Percentiles rank a stretch among this genome's conserved stretches.
These are phyloP conservation scores for Cephus pygmeus DNA, from an alignment of 2,888 invertebrate species.

Conservation along the genomic window DNA sequence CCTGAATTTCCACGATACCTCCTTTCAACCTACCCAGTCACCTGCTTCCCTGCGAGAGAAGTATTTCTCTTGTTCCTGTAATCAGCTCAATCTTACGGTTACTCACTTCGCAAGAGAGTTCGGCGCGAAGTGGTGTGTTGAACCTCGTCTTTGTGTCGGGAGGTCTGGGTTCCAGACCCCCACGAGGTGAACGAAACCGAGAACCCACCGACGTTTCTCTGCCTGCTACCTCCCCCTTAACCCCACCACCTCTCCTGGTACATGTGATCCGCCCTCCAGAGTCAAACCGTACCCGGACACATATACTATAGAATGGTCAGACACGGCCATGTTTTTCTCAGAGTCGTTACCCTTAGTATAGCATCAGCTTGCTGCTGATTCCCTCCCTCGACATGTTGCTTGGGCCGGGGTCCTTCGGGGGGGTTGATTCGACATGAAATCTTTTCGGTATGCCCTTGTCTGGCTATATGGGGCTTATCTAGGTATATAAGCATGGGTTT, in stretches of 20 bases:
- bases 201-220: constrained; percentile 5
- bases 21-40: neutral
- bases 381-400: neutral
- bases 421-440: neutral
- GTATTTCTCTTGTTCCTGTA: neutral
- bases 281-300: neutral
- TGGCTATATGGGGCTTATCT: neutral
- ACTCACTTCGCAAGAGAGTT: neutral
- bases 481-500: neutral
- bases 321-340: neutral
- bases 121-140: constrained; percentile 20
- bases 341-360: neutral
- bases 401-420: neutral
- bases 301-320: neutral
- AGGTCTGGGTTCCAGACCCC: constrained; percentile 16
- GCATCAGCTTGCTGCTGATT: neutral
- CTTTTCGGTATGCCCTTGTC: neutral
- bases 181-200: constrained; percentile 22
- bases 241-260: neutral
- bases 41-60: neutral
- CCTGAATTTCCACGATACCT: neutral
- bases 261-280: neutral
- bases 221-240: constrained; percentile 4
- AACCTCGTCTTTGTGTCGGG: constrained; percentile 25
- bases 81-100: neutral